Evolutionary conservation across 2,797 vertebrate species (phyloP), one percentile per base, ranked within the genome.

Genomic region (Catharus ustulatus): DNA sequence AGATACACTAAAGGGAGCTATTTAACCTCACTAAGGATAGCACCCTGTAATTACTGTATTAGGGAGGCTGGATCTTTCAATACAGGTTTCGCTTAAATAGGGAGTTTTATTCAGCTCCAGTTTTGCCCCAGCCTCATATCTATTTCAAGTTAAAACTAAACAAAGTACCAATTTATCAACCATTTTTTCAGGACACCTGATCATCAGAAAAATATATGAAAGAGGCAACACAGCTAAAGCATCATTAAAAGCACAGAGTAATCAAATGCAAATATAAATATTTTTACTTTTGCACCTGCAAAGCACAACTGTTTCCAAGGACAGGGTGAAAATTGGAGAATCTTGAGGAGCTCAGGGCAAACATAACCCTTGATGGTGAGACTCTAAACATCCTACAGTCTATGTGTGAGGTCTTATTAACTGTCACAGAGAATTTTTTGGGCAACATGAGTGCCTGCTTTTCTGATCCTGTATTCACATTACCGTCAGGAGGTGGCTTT

Each of bases 1-100:
- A 89, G 84, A 92, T 90, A 81, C 76, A 88, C 79, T 75, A 64
- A 95, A 94, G 85, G 62, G 30, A 97, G 78, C 94, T 95, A 93
- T 92, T 97, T 97, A 96, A 71, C 96, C 97, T 96, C 88, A 91
- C 95, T 95, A 81, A 95, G 92, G 94, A 94, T 78, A 92, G 94
- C 86, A 96, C 74, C 93, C 90, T 96, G 30, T 88, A 96, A 97
- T 96, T 96, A 97, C 81, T 94, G 74, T 95, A 95, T 73, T 11
- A 6, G 30, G 66, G 63, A 86, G 58, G 52, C 3, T 90, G 84
- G 32, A 62, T 76, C 87, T 93, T 93, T 95, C 79, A 83, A 75
- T 61, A 66, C 15, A 45, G 64, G 46, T 94, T 95, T 94, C 87
- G 49, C 87, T 87, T 86, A 76, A 94, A 88, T 32, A 55, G 40